phyloP scores from a whole-genome alignment of 2,113 vertebrate genomes.

The Silurus meridionalis region DNA sequence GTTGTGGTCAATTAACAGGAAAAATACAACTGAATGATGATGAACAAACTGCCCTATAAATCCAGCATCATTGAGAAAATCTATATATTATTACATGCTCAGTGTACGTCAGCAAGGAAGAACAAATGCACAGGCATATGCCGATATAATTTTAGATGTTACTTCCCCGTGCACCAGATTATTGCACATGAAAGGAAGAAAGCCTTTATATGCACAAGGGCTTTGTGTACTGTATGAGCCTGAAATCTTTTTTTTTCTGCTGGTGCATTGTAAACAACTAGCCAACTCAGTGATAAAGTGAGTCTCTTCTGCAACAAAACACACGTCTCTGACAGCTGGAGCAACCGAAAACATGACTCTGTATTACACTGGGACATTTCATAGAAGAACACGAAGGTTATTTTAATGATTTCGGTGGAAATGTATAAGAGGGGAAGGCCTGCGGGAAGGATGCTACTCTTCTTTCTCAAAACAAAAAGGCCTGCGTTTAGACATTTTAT shows the following conservation, averaged over 20 bases:
- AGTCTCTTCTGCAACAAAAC: background rate
- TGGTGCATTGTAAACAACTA: background rate
- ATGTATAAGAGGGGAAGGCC: background rate
- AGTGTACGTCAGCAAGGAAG: background rate
- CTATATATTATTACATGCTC: too few species aligned
- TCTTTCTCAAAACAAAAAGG: constrained; percentile 25
- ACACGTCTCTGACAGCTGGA: background rate
- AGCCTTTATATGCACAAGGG: too few species aligned
- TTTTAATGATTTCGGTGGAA: background rate
- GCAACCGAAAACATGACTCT: background rate
- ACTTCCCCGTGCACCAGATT: too few species aligned
- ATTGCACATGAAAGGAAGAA: too few species aligned
- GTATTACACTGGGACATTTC: background rate
- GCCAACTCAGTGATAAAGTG: background rate
- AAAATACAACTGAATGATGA: background rate
- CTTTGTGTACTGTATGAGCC: too few species aligned
- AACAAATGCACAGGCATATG: background rate
- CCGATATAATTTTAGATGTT: background rate
- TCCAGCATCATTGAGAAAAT: background rate
- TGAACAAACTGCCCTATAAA: background rate
- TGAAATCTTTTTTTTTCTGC: too few species aligned
- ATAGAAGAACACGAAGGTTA: background rate
- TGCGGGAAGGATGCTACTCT: background rate
- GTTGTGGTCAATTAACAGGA: background rate
- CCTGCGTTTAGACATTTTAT: background rate